phyloP scores from a whole-genome alignment of 2,888 invertebrate species.

The Xanthia icteritia region DNA sequence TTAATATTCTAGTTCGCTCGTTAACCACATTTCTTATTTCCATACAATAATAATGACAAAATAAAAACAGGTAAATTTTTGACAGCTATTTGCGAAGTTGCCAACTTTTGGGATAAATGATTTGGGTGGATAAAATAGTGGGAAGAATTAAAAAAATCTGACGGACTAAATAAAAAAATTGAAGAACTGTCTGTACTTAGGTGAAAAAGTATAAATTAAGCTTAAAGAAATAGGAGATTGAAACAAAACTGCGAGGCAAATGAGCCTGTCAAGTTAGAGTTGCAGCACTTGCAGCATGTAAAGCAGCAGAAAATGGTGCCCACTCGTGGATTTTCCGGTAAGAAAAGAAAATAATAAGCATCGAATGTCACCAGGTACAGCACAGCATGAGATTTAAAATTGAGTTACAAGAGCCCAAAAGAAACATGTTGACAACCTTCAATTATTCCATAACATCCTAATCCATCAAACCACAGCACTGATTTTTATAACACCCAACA shows the following conservation, averaged over 20 bases:
- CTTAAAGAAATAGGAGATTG: no score
- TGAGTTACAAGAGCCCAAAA: neutral
- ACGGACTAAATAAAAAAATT: neutral
- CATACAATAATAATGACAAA: no score
- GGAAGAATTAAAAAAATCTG: neutral
- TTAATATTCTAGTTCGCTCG: no score
- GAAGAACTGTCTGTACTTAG: neutral
- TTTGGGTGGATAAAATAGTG: neutral
- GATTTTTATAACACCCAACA: slow-evolving; percentile 29
- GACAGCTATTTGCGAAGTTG: no score
- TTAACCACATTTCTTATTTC: no score
- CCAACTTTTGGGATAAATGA: neutral
- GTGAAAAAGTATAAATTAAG: neutral
- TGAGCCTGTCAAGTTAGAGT: neutral
- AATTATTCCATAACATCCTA: slow-evolving; percentile 45
- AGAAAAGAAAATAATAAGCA: no score
- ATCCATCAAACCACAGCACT: slow-evolving; percentile 51
- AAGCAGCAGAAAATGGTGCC: no score
- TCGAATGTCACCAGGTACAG: neutral
- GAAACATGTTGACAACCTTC: slow-evolving; percentile 24
- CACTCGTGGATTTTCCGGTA: no score
- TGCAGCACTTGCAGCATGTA: neutral
- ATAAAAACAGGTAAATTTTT: no score
- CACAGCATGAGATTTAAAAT: neutral
- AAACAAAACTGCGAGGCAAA: neutral